Base-by-base conservation (phyloP, 1,140 invertebrate species). In the Penaeus indicus region DNA sequence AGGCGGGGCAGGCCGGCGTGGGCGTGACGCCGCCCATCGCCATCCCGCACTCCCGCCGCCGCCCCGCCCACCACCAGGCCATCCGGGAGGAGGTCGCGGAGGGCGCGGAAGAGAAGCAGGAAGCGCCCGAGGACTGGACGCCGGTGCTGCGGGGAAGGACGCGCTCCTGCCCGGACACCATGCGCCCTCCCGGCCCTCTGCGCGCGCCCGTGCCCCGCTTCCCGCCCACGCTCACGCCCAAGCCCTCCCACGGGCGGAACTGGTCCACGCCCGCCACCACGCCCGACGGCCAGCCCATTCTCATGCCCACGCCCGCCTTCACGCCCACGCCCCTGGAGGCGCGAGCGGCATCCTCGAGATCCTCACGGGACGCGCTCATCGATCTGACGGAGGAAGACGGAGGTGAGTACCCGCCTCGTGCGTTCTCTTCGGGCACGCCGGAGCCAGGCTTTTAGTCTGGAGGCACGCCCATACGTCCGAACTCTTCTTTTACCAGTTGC, bases 21-120 rank as follows among this genome's bases (percentile, higher is more conserved):
- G 85, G 85, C 27, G 77, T 81, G 32, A 81, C 85, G 1, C 85
- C 85, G 27, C 85, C 85, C 38, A 81, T 86, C 32, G 75, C 77
- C n/a, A 86, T 86, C 63, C 85, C 85, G 8, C 38, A 64, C 61
- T 22, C 85, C 10, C 63, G 61, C 21, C 62, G 32, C 11, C 85
- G 85, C 7, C 75, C 54, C 54, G 54, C 54, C 0, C 54, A 54
- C 54, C 54, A 11, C 54, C 27, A 19, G 18, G 42, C 21, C 25
- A 63, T 22, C 13, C 54, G 47, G 38, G 32, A 54, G 25, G 38
- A n/a, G 21, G 77, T 22, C 32, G n/a, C 79, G 21, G 85, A 63
- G 32, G 25, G 22, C 25, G 8, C 13, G 5, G 47, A 42, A 13
- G n/a, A 22, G 72, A 61, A 25, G 22, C 22, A 7, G 42, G 32